These are phyloP conservation scores for Sandelia bainsii DNA, from an alignment of 2,797 vertebrate species.

Conservation along the genomic window DNA sequence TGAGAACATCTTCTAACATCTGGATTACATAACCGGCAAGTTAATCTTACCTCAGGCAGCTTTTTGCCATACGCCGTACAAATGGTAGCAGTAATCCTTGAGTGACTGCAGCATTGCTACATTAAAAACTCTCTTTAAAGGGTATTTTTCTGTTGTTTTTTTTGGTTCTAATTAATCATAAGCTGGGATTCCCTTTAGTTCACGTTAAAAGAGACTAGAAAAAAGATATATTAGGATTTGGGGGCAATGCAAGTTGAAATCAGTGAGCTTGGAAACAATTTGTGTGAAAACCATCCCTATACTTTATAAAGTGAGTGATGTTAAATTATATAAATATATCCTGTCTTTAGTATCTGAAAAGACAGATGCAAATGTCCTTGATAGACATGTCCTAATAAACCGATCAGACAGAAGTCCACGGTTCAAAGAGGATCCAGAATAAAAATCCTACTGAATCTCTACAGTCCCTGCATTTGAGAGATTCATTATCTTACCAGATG, in stretches of 20 bases:
- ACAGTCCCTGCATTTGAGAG: slow-evolving; percentile 8
- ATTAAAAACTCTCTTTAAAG: slow-evolving; percentile 55
- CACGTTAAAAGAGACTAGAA: slow-evolving; percentile 21
- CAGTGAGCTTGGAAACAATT: no score
- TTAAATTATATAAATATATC: neutral
- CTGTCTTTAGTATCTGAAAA: neutral
- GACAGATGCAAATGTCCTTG: neutral
- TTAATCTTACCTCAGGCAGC: slow-evolving; percentile 73
- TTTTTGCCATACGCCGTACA: slow-evolving; percentile 53
- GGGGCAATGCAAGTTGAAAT: slow-evolving; percentile 2
- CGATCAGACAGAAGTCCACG: neutral
- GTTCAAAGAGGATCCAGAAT: slow-evolving; percentile 12
- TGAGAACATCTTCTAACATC: slow-evolving; percentile 62
- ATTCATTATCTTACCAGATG: slow-evolving; percentile 54
- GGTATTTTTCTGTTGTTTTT: slow-evolving; percentile 28
- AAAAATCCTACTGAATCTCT: slow-evolving; percentile 10
- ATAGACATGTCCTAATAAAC: neutral
- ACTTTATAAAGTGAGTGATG: neutral
- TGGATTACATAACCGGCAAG: slow-evolving; percentile 67
- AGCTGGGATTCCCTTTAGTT: slow-evolving; percentile 37
- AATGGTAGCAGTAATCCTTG: slow-evolving; percentile 67
- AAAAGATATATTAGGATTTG: slow-evolving; percentile 4
- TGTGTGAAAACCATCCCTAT: slow-evolving; percentile 1
- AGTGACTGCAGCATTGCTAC: slow-evolving; percentile 47
- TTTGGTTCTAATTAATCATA: slow-evolving; percentile 56